These are phyloP conservation scores for Lycodopsis pacificus DNA, from an alignment of 2,797 vertebrate species.

Conservation along the genomic window DNA sequence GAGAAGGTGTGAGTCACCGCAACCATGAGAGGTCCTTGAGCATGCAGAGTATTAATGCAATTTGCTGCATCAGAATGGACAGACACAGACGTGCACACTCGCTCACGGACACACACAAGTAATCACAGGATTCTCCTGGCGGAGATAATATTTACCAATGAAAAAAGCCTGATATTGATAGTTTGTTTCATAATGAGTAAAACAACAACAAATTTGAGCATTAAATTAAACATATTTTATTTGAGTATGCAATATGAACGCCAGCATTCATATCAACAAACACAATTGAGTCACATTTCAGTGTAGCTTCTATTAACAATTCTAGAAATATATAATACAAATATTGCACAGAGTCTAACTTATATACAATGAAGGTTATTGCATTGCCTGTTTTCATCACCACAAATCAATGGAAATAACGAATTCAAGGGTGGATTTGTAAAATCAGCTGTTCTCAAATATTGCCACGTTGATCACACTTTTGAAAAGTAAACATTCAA, in stretches of 20 bases:
- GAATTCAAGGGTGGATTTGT: background rate
- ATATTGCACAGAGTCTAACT: slow-evolving; percentile 40
- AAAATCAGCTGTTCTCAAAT: background rate
- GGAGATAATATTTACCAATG: background rate
- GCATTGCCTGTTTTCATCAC: background rate
- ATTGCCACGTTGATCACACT: background rate
- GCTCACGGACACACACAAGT: no score
- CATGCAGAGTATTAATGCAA: background rate
- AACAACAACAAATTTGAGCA: background rate
- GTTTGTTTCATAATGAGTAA: slow-evolving; percentile 9
- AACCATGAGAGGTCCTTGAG: no score
- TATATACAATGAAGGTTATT: slow-evolving; percentile 6
- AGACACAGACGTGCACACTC: no score
- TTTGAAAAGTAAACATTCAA: background rate
- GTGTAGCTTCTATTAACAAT: slow-evolving; percentile 14
- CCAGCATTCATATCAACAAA: slow-evolving; percentile 77
- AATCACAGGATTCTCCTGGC: no score
- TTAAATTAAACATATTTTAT: slow-evolving; percentile 42
- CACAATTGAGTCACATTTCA: slow-evolving; percentile 39
- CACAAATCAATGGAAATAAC: slow-evolving; percentile 20
- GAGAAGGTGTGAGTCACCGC: background rate
- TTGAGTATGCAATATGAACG: slow-evolving; percentile 64
- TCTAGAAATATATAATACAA: slow-evolving; percentile 28
- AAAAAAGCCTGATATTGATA: background rate
- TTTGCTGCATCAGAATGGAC: no score